Conservation (phyloP, 2,797 vertebrate genomes). For the Xyrichtys novacula region DNA sequence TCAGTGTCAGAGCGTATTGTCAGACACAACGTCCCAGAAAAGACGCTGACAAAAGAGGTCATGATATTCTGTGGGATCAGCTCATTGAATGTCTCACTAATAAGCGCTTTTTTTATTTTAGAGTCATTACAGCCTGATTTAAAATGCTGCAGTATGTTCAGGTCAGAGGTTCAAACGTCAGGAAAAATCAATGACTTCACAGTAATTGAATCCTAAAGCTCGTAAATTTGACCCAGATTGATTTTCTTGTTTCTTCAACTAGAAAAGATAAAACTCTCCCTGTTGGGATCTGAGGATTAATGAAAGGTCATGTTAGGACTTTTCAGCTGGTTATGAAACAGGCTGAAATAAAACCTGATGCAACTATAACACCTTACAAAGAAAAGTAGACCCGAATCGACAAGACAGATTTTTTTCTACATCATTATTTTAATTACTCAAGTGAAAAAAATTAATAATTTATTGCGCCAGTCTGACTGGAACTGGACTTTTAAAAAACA, state of each 20-base stretch:
- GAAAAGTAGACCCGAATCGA: no score
- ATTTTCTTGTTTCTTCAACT: slow-evolving; percentile 22
- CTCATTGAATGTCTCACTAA: background rate
- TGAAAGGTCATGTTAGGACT: no score
- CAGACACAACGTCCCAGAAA: background rate
- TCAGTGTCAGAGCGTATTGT: slow-evolving; percentile 32
- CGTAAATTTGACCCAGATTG: slow-evolving; percentile 23
- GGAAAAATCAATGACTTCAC: background rate
- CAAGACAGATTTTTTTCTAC: no score
- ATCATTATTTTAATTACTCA: no score
- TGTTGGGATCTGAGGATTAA: no score
- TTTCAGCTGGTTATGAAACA: no score
- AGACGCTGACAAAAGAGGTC: background rate
- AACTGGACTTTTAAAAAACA: no score
- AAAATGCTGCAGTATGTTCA: background rate
- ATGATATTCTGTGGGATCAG: background rate
- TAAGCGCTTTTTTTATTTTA: background rate
- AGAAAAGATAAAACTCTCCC: background rate
- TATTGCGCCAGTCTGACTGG: no score
- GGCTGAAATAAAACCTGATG: no score
- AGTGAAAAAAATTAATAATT: no score
- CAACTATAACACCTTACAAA: no score
- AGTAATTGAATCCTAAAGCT: slow-evolving; percentile 4
- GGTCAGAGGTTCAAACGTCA: background rate
- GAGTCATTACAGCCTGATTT: background rate